Evolutionary conservation across 2,113 vertebrate genomes (phyloP).

Genomic region (Aldabrachelys gigantea): DNA sequence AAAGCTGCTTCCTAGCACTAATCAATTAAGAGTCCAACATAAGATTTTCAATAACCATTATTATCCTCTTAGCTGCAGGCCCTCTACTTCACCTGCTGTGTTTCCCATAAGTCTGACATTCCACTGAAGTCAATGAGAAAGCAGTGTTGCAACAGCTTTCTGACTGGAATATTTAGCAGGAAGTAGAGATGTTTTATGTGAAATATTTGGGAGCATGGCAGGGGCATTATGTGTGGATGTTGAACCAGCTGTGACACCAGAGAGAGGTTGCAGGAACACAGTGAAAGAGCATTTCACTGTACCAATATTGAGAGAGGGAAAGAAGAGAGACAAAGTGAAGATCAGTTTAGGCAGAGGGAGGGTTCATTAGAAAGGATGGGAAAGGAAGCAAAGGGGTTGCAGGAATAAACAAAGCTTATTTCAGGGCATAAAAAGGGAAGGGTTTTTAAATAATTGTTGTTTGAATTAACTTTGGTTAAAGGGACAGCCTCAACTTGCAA

Average conservation of each 20-base stretch:
- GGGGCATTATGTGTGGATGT: background rate
- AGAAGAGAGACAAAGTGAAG: background rate
- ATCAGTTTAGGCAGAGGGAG: background rate
- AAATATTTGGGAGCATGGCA: background rate
- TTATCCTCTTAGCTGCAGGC: background rate
- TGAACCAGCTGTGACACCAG: background rate
- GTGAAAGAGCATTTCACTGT: background rate
- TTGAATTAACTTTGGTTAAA: background rate
- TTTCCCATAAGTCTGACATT: background rate
- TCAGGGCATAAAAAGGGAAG: background rate
- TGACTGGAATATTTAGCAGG: background rate
- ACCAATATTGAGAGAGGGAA: background rate
- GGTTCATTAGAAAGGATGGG: background rate
- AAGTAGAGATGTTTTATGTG: background rate
- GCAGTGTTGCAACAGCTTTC: background rate
- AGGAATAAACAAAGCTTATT: background rate
- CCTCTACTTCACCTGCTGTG: background rate
- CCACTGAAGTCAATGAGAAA: background rate
- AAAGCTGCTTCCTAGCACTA: background rate
- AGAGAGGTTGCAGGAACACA: background rate
- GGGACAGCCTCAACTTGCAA: background rate
- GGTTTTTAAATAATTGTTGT: background rate
- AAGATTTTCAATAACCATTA: background rate
- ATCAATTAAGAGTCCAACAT: background rate
- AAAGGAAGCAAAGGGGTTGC: background rate